Evolutionary conservation across 92 coral and sea anemone genomes (phyloP).

Genomic region (Metridium senile): DNA sequence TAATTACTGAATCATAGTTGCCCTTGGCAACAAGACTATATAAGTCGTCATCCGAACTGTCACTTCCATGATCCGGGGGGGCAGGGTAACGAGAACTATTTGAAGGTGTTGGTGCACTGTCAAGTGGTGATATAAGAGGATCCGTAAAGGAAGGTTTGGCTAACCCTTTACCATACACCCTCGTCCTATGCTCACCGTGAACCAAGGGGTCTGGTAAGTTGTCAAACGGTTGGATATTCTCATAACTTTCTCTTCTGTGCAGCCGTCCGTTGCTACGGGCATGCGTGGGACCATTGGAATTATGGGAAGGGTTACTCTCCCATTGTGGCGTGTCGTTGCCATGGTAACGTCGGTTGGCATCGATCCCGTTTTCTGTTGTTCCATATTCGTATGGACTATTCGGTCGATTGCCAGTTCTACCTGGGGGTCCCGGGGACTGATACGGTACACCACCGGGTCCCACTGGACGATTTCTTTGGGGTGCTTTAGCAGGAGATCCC

Average conservation of each 20-base stretch:
- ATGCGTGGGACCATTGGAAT: slow-evolving; percentile 18
- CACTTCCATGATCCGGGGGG: slow-evolving; percentile 76
- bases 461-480: slow-evolving; percentile 25
- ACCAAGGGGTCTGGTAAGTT: background rate
- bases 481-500: slow-evolving; percentile 27
- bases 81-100: slow-evolving; percentile 51
- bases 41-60: slow-evolving; percentile 92
- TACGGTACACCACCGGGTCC: slow-evolving; percentile 29
- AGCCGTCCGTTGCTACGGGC: slow-evolving; percentile 24
- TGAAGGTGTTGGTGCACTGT: slow-evolving; percentile 51
- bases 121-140: slow-evolving; percentile 75
- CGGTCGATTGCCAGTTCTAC: slow-evolving; percentile 26
- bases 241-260: slow-evolving; percentile 13
- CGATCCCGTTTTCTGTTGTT: slow-evolving; percentile 16
- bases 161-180: slow-evolving; percentile 30
- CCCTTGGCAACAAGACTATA: slow-evolving; percentile 96
- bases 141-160: slow-evolving; percentile 21
- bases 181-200: slow-evolving; percentile 11
- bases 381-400: slow-evolving; percentile 45
- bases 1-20: slow-evolving; percentile 67
- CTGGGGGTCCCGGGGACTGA: slow-evolving; percentile 33
- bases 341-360: slow-evolving; percentile 11
- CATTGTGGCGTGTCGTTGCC: slow-evolving; percentile 20
- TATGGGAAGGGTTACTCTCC: background rate
- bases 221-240: slow-evolving; percentile 2